Conservation (phyloP, 2,888 invertebrate genomes). For the Drosophila mimetica region DNA sequence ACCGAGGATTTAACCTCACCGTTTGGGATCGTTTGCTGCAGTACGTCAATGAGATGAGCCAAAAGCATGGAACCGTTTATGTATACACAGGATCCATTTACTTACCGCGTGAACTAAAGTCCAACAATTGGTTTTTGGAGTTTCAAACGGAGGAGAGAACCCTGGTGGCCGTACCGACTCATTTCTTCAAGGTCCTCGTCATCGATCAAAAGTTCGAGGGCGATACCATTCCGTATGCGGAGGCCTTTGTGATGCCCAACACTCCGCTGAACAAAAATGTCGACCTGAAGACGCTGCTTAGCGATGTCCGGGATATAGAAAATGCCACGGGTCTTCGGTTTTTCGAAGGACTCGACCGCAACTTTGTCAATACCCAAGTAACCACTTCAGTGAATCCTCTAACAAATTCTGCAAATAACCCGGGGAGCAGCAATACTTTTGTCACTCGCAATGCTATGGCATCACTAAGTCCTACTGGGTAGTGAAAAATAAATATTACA, state of each 20-base stretch:
- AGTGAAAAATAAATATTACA: neutral
- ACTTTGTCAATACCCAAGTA: constrained; percentile 56
- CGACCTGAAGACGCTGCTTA: constrained; percentile 51
- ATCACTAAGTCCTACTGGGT: neutral
- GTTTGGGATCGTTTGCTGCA: constrained; percentile 58
- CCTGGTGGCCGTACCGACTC: constrained; percentile 71
- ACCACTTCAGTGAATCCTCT: neutral
- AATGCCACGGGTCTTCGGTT: constrained; percentile 63
- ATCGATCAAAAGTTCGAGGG: constrained; percentile 48
- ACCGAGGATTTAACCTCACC: constrained; percentile 55
- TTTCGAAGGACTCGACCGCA: constrained; percentile 70
- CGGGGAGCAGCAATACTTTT: neutral
- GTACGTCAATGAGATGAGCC: constrained; percentile 52
- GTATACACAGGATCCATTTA: constrained; percentile 72
- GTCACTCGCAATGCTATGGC: neutral
- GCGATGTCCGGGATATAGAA: constrained; percentile 69
- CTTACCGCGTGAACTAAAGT: constrained; percentile 53
- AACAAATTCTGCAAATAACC: neutral
- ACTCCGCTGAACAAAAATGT: constrained; percentile 42
- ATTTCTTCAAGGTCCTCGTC: constrained; percentile 67
- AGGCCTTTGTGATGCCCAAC: constrained; percentile 68
- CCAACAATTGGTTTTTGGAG: constrained; percentile 64
- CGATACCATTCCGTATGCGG: constrained; percentile 62
- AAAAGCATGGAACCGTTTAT: constrained; percentile 49
- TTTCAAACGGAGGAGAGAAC: constrained; percentile 60